Evolutionary conservation across 1,140 invertebrate species (phyloP), one percentile per base, ranked within the genome.

Genomic region (Drosophila lowei): DNA sequence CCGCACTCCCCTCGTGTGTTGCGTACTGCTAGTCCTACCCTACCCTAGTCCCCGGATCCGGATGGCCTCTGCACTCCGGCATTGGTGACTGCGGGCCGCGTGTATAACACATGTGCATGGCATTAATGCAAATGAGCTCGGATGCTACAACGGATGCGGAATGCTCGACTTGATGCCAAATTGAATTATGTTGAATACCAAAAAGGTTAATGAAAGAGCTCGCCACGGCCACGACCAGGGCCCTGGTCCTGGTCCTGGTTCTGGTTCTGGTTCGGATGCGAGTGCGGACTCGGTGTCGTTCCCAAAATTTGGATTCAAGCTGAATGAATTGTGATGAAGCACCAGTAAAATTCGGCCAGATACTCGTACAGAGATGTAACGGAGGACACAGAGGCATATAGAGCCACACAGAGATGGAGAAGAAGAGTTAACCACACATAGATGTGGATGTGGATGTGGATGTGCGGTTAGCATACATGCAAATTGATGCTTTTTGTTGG

Each of bases 131-230:
- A 86, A 88, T 80, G 77, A 74, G 59, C 50, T 64, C 2, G 30
- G 41, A 63, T 59, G 57, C 34, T 53, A 53, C 41, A 58, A 57
- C 72, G 59, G 28, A 57, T 57, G 47, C 71, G 70, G 48, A 73
- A 65, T 58, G 63, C 78, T 67, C 65, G 79, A 79, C 79, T 79
- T 83, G 76, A 79, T 72, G 80, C 68, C 73, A 74, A 85, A 81
- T 85, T 85, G 81, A 86, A 85, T 86, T 81, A 86, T 86, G 73
- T 71, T 81, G 83, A 56, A 85, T 81, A 78, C 73, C 81, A 77
- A 72, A 81, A 86, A 74, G 77, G 73, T 86, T 86, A 85, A 85
- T 86, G 81, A 81, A 85, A 86, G 79, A 81, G 78, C 43, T 53
- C 57, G 43, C 34, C 43, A 41, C 47, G 16, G 23, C 58, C 55